Evolutionary conservation across 2,797 vertebrate genomes (phyloP).

Genomic region (Synanceia verrucosa): DNA sequence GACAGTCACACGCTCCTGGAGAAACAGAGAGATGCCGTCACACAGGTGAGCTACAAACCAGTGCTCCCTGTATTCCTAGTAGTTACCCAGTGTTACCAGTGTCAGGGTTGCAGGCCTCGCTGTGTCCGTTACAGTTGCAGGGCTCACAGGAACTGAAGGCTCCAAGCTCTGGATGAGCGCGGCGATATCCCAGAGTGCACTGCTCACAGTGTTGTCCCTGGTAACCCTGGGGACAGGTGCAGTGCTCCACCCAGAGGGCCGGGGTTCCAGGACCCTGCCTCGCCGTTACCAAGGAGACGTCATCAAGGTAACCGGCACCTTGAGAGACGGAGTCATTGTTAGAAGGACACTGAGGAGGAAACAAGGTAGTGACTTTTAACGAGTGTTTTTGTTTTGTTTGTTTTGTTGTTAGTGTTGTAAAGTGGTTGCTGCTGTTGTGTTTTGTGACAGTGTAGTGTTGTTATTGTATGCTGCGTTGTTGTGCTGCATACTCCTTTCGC

Average conservation of each 20-base stretch:
- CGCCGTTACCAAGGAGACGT: slow-evolving; percentile 88
- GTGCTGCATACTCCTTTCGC: slow-evolving; percentile 88
- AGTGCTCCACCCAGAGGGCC: slow-evolving; percentile 92
- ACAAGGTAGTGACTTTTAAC: background rate
- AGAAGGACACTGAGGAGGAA: accelerated
- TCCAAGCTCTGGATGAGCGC: slow-evolving; percentile 83
- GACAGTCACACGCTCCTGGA: slow-evolving; percentile 90
- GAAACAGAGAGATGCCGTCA: background rate
- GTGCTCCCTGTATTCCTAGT: background rate
- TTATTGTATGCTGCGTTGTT: accelerated
- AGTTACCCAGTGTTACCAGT: slow-evolving; percentile 15
- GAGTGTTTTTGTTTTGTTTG: background rate
- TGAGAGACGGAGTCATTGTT: background rate
- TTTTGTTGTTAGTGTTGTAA: background rate
- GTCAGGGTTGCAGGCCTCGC: slow-evolving; percentile 86
- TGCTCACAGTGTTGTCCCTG: slow-evolving; percentile 93
- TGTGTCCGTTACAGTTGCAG: slow-evolving; percentile 92
- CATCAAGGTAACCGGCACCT: slow-evolving; percentile 94
- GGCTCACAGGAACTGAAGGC: slow-evolving; percentile 92
- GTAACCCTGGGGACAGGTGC: slow-evolving; percentile 91
- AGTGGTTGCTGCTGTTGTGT: slow-evolving; percentile 40
- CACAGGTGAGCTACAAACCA: background rate
- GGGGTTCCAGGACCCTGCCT: slow-evolving; percentile 82
- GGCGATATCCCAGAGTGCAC: slow-evolving; percentile 89
- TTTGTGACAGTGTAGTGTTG: background rate